Evolutionary conservation across 2,888 invertebrate species (phyloP), one percentile per base, ranked within the genome.

Genomic region (Anarsia innoxiella): DNA sequence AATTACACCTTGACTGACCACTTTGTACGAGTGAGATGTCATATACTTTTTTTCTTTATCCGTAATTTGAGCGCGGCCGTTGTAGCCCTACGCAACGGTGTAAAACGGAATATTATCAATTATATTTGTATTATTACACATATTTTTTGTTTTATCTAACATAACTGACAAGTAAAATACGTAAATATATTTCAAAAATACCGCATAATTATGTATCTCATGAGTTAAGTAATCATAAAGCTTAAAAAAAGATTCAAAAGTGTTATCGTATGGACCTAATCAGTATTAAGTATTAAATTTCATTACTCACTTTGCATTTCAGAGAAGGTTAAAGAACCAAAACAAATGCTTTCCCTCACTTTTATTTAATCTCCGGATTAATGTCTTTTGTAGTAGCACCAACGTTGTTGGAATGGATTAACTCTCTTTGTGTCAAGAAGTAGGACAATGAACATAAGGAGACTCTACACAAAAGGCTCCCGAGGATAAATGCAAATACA

Each of bases 1-100:
- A 84, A 84, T 84, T 84, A 83, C 84, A 84, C 84, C 82, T 83
- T 83, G 72, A 70, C 59, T 51, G 66, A 66, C 67, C 71, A 76
- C 73, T 79, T 77, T 63, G 72, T 67, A 66, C 46, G 72, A 84
- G 76, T 83, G 72, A 84, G 83, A 83, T 83, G 83, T 84, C 83
- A 78, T 82, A 80, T 78, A 77, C 48, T 62, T 73, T 77, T 78
- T 78, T 75, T 66, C 61, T 51, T 46, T 13, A 26, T 23, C 45
- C 46, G 49, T 56, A 57, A 71, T 64, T 63, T 51, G 44, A 41
- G 46, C 46, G 51, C 50, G 54, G 53, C 66, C 51, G 65, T 51
- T 57, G 55, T 48, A 60, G 66, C 66, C 3, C 33, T 23, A 63
- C 65, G 66, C 45, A 64, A 66, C 67, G 65, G 70, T 73, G 77